phyloP scores from a whole-genome alignment of 1,140 invertebrate species.

The Drosophila azteca region DNA sequence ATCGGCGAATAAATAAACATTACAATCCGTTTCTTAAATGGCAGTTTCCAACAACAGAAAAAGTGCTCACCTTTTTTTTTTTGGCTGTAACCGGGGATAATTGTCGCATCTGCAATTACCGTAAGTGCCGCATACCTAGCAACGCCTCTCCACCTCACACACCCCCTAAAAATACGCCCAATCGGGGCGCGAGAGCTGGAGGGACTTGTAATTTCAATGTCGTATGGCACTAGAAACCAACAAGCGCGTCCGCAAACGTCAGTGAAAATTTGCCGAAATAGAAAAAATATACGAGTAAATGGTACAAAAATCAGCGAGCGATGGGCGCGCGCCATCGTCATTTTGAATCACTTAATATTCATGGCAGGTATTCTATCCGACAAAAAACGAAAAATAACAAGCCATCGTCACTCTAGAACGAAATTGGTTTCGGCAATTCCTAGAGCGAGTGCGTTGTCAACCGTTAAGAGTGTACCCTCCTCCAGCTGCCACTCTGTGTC shows the following conservation, averaged over 20 bases:
- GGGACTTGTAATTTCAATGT: conserved; percentile 21
- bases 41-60: background rate
- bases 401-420: conserved; percentile 54
- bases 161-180: background rate
- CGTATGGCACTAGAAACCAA: conserved; percentile 50
- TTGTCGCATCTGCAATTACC: conserved; percentile 34
- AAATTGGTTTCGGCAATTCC: conserved; percentile 36
- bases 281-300: conserved; percentile 22
- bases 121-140: conserved; percentile 17
- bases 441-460: conserved; percentile 32
- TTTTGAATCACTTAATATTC: conserved; percentile 68
- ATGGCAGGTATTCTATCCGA: conserved; percentile 25
- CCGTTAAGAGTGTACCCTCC: conserved; percentile 33
- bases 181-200: too few species aligned
- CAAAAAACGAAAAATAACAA: conserved; percentile 39
- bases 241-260: conserved; percentile 73
- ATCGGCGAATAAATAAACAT: conserved; percentile 15
- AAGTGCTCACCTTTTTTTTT: conserved; percentile 4
- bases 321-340: conserved; percentile 20
- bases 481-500: conserved; percentile 7
- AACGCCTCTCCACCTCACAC: background rate
- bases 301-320: conserved; percentile 29
- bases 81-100: conserved; percentile 31
- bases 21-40: conserved; percentile 15
- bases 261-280: conserved; percentile 63